These are phyloP conservation scores for Enteromius argenteus DNA, from an alignment of 2,797 vertebrate species.

Conservation along the genomic window DNA sequence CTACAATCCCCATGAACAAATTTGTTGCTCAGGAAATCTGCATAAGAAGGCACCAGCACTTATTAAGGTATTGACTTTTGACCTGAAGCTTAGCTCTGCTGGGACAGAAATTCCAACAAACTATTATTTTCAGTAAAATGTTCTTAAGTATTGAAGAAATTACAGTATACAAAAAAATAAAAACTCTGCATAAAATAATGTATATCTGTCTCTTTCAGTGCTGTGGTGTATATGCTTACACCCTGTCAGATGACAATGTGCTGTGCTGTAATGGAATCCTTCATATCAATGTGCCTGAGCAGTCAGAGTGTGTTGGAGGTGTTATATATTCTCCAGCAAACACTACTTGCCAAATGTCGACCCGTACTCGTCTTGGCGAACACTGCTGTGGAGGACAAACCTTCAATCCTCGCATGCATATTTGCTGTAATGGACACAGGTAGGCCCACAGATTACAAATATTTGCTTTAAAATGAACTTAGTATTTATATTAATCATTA, in stretches of 20 bases:
- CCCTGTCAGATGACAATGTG: neutral
- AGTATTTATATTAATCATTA: too few relatives aligned
- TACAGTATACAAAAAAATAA: neutral
- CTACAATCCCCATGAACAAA: fast-evolving
- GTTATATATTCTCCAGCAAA: neutral
- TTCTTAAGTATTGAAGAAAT: neutral
- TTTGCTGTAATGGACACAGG: conserved; percentile 71
- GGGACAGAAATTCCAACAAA: neutral
- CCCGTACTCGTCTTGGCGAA: neutral
- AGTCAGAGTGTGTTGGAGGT: neutral
- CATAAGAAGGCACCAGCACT: neutral
- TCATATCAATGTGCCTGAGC: neutral
- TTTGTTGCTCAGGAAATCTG: neutral
- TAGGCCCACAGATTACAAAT: conserved; percentile 18
- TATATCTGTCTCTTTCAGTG: conserved; percentile 29
- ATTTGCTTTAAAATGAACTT: neutral
- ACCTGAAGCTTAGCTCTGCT: neutral
- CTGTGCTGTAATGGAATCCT: conserved; percentile 49
- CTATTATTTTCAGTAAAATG: neutral
- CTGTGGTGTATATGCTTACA: neutral
- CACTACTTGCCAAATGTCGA: neutral
- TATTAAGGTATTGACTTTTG: neutral
- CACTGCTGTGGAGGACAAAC: conserved; percentile 60
- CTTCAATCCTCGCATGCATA: conserved; percentile 45
- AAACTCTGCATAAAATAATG: neutral